A percentile compares a stretch with the other conserved stretches of the same genome.
These are phyloP conservation scores for Odontocerum albicorne DNA, from an alignment of 2,888 invertebrate species.

Conservation along the genomic window DNA sequence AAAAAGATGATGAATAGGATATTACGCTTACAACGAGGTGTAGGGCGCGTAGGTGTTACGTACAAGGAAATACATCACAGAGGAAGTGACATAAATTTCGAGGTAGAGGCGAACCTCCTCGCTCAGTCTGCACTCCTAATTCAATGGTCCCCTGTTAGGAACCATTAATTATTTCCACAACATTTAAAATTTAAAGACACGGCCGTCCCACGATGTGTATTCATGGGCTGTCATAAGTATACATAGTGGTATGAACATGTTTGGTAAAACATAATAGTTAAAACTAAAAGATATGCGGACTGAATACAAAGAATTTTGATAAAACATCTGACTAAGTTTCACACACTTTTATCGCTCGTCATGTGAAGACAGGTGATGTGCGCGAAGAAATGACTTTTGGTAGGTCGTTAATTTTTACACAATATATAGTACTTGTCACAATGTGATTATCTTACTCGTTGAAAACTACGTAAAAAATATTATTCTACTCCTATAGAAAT, in stretches of 20 bases:
- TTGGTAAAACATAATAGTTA: neutral
- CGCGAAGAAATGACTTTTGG: too few species aligned
- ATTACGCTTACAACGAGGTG: constrained; percentile 32
- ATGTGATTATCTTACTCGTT: too few species aligned
- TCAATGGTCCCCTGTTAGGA: constrained; percentile 33
- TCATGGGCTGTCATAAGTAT: constrained; percentile 22
- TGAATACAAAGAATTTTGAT: too few species aligned
- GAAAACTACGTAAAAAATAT: too few species aligned
- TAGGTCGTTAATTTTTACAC: too few species aligned
- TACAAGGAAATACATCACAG: constrained; percentile 32
- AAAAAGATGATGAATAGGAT: constrained; percentile 60
- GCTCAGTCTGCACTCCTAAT: constrained; percentile 35
- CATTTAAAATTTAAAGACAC: constrained; percentile 33
- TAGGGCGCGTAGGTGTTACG: constrained; percentile 33
- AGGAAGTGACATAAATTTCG: constrained; percentile 36
- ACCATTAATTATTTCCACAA: constrained; percentile 37
- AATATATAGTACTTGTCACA: too few species aligned
- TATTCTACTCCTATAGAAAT: too few species aligned
- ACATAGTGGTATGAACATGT: too few species aligned
- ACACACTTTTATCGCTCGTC: too few species aligned
- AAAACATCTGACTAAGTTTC: too few species aligned
- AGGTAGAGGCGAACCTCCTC: constrained; percentile 28
- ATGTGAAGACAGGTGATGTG: too few species aligned
- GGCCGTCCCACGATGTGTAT: constrained; percentile 14
- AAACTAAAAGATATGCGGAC: neutral